Evolutionary conservation across 2,797 vertebrate species (phyloP).

Genomic region (Coranthus polyacanthus): DNA sequence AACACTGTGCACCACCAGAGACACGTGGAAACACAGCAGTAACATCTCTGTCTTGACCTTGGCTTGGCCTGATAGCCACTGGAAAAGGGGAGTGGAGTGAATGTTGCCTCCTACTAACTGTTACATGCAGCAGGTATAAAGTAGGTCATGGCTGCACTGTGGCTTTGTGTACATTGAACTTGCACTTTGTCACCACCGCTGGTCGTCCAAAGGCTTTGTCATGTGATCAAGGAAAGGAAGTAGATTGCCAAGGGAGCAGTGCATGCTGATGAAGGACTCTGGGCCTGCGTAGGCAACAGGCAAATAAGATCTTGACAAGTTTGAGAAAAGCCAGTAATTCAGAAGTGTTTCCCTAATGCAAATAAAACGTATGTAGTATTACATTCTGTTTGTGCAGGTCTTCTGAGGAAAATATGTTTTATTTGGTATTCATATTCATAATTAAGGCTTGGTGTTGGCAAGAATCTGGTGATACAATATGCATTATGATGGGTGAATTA

Average conservation of each 20-base stretch:
- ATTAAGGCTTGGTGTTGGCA: no score
- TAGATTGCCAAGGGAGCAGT: slow-evolving; percentile 17
- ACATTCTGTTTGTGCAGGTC: no score
- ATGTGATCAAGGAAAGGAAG: slow-evolving; percentile 64
- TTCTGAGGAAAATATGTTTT: no score
- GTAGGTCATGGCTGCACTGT: slow-evolving; percentile 57
- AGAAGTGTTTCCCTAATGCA: slow-evolving; percentile 1
- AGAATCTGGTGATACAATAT: no score
- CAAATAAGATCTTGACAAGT: slow-evolving; percentile 45
- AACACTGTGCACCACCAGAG: slow-evolving; percentile 3
- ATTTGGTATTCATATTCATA: no score
- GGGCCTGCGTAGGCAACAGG: slow-evolving; percentile 27
- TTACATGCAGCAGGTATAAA: slow-evolving; percentile 54
- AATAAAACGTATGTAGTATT: no score
- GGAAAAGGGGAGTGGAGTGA: slow-evolving; percentile 48
- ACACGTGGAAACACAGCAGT: slow-evolving; percentile 46
- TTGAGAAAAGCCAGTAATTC: slow-evolving; percentile 26
- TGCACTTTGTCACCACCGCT: slow-evolving; percentile 61
- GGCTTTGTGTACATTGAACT: slow-evolving; percentile 74
- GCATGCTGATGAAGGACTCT: slow-evolving; percentile 8
- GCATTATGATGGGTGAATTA: no score
- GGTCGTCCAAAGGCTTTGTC: slow-evolving; percentile 46
- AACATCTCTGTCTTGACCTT: slow-evolving; percentile 58
- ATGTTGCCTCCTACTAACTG: slow-evolving; percentile 34
- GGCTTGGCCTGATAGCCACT: slow-evolving; percentile 40